A percentile compares a stretch with the other conserved stretches of the same genome.
These are phyloP conservation scores for Toxotes jaculatrix DNA, from an alignment of 2,113 vertebrate species.

Conservation along the genomic window DNA sequence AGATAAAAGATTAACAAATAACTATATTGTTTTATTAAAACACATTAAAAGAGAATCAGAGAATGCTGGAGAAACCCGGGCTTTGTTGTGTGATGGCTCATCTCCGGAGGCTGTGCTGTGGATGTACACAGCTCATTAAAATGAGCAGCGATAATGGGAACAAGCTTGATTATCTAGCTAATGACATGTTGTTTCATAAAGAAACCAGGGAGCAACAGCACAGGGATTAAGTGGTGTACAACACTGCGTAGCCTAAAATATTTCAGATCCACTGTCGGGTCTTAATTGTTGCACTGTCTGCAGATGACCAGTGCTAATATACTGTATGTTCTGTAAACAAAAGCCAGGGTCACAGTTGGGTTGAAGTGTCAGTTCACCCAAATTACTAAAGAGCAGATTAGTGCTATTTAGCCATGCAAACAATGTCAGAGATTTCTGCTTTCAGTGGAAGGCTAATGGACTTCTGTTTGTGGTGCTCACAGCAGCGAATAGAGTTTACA, in stretches of 20 bases:
- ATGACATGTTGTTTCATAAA: slow-evolving; percentile 72
- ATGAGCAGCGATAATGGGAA: slow-evolving; percentile 73
- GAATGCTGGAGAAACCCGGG: slow-evolving; percentile 31
- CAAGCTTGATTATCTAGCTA: slow-evolving; percentile 74
- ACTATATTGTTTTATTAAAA: slow-evolving; percentile 43
- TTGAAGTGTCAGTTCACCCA: slow-evolving; percentile 2
- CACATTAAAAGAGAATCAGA: slow-evolving; percentile 45
- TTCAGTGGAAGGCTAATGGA: background rate
- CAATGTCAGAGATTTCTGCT: background rate
- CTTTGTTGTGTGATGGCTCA: slow-evolving; percentile 56
- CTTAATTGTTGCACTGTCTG: slow-evolving; percentile 11
- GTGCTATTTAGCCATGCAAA: background rate
- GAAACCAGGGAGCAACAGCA: slow-evolving; percentile 47
- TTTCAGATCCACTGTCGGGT: slow-evolving; percentile 24
- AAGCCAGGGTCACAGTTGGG: slow-evolving; percentile 6
- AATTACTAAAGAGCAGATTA: background rate
- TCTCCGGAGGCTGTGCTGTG: slow-evolving; percentile 60
- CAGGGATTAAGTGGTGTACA: slow-evolving; percentile 48
- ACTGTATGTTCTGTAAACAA: slow-evolving; percentile 15
- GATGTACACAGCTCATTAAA: slow-evolving; percentile 75
- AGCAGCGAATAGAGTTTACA: too few species aligned
- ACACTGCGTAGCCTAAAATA: slow-evolving; percentile 28
- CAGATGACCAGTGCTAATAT: slow-evolving; percentile 27
- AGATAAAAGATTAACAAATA: slow-evolving; percentile 33
- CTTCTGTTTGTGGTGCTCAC: too few species aligned